A percentile compares a stretch with the other conserved stretches of the same genome.
phyloP scores from a whole-genome alignment of 2,113 vertebrate species.

The Callopanchax toddi region DNA sequence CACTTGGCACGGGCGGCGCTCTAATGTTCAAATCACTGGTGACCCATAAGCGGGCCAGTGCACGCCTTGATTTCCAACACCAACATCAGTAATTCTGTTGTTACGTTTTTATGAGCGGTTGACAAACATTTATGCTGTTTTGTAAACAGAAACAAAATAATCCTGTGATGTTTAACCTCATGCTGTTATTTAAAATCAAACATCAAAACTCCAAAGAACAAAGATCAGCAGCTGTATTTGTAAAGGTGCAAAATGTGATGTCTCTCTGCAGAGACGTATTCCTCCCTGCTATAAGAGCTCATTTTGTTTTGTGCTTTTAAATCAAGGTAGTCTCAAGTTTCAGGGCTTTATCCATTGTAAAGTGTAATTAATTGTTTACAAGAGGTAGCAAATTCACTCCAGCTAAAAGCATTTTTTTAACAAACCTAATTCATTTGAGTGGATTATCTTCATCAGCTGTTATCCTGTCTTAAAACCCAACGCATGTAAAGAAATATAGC shows the following conservation, averaged over 20 bases:
- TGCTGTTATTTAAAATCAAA: too few species aligned
- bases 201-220: too few species aligned
- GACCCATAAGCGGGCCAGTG: slow-evolving; percentile 23
- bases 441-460: slow-evolving; percentile 73
- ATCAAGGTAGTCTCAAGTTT: slow-evolving; percentile 50
- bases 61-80: slow-evolving; percentile 55
- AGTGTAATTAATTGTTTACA: slow-evolving; percentile 67
- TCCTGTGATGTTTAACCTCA: too few species aligned
- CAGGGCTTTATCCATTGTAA: slow-evolving; percentile 44
- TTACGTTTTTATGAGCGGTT: background rate
- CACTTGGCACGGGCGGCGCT: slow-evolving; percentile 50
- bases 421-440: slow-evolving; percentile 73
- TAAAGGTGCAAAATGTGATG: too few species aligned
- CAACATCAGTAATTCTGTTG: slow-evolving; percentile 2
- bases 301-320: slow-evolving; percentile 50
- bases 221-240: too few species aligned
- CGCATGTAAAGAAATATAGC: slow-evolving; percentile 77
- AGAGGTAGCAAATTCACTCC: slow-evolving; percentile 34
- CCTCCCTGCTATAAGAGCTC: slow-evolving; percentile 45
- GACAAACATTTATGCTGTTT: background rate
- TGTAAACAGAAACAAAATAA: background rate
- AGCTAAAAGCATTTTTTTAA: slow-evolving; percentile 46
- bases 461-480: slow-evolving; percentile 68
- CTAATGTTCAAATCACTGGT: slow-evolving; percentile 64
- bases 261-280: slow-evolving; percentile 39